Evolutionary conservation across 2,113 vertebrate species (phyloP), one percentile per base, ranked within the genome.

Genomic region (Microcebus jonahi): DNA sequence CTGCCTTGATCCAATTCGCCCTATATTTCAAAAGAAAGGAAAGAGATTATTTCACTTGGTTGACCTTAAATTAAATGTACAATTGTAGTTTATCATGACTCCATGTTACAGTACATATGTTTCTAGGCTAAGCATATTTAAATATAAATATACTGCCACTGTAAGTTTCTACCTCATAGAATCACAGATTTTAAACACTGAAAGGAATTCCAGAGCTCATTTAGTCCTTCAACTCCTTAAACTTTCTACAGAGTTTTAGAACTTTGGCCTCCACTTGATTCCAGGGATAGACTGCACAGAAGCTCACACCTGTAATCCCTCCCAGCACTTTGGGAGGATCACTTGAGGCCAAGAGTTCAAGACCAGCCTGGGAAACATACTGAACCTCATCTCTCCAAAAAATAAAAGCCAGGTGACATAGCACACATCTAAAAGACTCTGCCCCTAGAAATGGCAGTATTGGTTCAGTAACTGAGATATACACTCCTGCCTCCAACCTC

Each of bases 1-100:
- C 99, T 21, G 99, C 99, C 97, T 99, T 99, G 98, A 99, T 99
- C 99, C 99, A 99, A 98, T 99, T 99, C 96, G 99, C 99, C 98
- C 99, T 99, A 9, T 36, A 95, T 85, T 67, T 94, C 73, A 95
- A 48, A 94, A 91, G 86, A 95, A 53, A 85, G 15, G 84, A 96
- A 48, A 83, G 13, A 79, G 61, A 86, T 50, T 20, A 87, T 50
- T 93, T 92, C 45, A 91, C 27, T 89, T 65, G 11, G 9, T 0
- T 94, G 42, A 75, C 59, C 67, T 88, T 94, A 79, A 94, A 34
- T 73, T 75, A 91, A 75, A 96, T 91, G 73, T 21, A 89, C 7
- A 63, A 59, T 6, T 87, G 34, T 4, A 39, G 92, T 82, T 75
- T 85, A 73, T 21, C 1, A 86, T 50, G 9, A 63, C 17, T 53